phyloP scores from a whole-genome alignment of 2,113 vertebrate species.

The Eublepharis macularius region DNA sequence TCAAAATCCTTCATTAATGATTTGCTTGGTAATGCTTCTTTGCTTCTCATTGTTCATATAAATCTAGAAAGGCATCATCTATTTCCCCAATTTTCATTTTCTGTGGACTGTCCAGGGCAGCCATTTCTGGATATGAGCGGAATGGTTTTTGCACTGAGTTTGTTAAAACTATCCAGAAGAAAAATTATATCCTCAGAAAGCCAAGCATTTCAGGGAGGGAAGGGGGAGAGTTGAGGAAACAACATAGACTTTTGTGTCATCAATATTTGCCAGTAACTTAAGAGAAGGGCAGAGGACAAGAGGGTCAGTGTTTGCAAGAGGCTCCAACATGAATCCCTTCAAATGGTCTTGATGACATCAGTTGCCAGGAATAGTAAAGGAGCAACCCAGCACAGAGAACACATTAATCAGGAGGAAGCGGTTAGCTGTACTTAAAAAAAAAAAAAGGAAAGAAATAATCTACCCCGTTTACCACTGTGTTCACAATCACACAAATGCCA shows the following conservation, averaged over 20 bases:
- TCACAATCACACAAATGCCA: conserved; percentile 6
- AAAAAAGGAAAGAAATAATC: conserved; percentile 13
- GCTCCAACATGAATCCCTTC: conserved; percentile 44
- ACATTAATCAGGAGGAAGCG: neutral
- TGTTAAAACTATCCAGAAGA: conserved; percentile 18
- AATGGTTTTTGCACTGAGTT: neutral
- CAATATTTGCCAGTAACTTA: conserved; percentile 33
- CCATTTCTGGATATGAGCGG: neutral
- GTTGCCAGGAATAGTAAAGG: conserved; percentile 49
- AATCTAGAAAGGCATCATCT: neutral
- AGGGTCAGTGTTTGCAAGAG: conserved; percentile 39
- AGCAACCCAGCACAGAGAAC: neutral
- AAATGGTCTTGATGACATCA: conserved; percentile 47
- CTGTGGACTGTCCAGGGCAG: neutral
- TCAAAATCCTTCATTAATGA: neutral
- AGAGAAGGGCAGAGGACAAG: conserved; percentile 31
- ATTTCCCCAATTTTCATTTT: neutral
- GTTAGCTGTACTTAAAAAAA: conserved; percentile 21
- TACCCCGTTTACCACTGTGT: conserved; percentile 32
- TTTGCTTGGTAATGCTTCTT: neutral
- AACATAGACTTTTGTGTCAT: conserved; percentile 29
- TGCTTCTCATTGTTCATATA: neutral
- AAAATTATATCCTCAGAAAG: conserved; percentile 15
- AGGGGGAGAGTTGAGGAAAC: conserved; percentile 15
- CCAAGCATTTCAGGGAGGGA: neutral